phyloP scores from a whole-genome alignment of 2,113 vertebrate genomes.

The Sinocyclocheilus grahami region DNA sequence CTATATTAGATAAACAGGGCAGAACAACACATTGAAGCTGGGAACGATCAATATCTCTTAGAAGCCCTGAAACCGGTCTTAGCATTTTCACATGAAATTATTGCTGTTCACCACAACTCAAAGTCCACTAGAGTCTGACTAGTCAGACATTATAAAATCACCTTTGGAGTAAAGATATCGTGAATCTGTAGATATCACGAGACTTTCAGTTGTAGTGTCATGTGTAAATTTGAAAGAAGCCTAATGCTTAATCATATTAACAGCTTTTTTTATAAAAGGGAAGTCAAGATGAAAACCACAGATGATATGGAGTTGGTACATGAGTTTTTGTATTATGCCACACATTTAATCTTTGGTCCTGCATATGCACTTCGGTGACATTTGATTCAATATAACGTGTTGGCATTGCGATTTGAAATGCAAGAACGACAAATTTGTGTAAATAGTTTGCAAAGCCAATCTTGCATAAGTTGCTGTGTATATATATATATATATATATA shows the following conservation, averaged over 20 bases:
- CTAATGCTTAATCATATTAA: neutral
- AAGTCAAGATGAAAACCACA: neutral
- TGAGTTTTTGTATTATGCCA: neutral
- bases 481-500: too few relatives aligned
- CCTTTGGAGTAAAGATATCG: constrained; percentile 30
- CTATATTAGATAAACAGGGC: constrained; percentile 36
- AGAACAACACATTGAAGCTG: constrained; percentile 16
- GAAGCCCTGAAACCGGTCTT: constrained; percentile 24
- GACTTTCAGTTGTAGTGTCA: neutral
- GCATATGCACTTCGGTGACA: neutral
- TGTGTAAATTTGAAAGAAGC: neutral
- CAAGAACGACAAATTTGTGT: neutral
- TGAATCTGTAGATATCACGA: constrained; percentile 30
- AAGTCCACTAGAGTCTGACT: constrained; percentile 50
- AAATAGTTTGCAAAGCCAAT: neutral
- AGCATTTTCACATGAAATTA: constrained; percentile 45
- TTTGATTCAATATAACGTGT: neutral
- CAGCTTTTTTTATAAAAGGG: neutral
- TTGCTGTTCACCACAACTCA: constrained; percentile 44
- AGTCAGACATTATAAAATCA: constrained; percentile 43
- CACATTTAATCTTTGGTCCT: neutral
- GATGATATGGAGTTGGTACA: neutral
- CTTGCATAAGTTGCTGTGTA: neutral
- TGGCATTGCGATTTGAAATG: neutral
- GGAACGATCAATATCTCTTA: constrained; percentile 42